These are phyloP conservation scores for Spea hammondii DNA, from an alignment of 2,797 vertebrate species.

Conservation along the genomic window DNA sequence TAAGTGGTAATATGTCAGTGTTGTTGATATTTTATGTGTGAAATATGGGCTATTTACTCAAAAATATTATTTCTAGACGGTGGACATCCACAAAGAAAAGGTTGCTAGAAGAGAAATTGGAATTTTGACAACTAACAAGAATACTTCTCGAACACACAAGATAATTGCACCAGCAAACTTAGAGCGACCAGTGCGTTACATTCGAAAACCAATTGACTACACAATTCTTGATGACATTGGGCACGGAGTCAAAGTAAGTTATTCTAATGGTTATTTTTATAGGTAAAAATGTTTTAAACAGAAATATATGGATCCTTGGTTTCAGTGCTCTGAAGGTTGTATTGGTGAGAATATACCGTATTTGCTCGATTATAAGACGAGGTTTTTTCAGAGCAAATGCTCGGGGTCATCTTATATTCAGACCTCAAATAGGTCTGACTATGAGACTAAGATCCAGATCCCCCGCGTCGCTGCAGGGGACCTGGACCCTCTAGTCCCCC, in stretches of 20 bases:
- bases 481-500: no score
- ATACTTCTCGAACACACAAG: constrained; percentile 98
- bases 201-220: constrained; percentile 97
- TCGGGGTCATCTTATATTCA: no score
- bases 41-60: no score
- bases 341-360: no score
- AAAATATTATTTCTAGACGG: constrained; percentile 74
- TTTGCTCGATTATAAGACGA: no score
- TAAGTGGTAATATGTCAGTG: no score
- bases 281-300: not conserved
- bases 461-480: no score
- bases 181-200: constrained; percentile 97
- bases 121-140: constrained; percentile 99
- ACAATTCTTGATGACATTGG: constrained; percentile 97
- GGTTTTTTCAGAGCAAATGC: no score
- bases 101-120: constrained; percentile 97
- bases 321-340: not conserved
- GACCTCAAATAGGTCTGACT: no score
- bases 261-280: constrained; percentile 8
- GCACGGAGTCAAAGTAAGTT: constrained; percentile 95
- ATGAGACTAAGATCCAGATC: no score
- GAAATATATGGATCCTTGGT: not conserved
- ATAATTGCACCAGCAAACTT: constrained; percentile 98
- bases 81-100: constrained; percentile 99
- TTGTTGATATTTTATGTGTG: no score